phyloP scores from a whole-genome alignment of 2,113 vertebrate genomes.

The Phaethornis superciliosus region DNA sequence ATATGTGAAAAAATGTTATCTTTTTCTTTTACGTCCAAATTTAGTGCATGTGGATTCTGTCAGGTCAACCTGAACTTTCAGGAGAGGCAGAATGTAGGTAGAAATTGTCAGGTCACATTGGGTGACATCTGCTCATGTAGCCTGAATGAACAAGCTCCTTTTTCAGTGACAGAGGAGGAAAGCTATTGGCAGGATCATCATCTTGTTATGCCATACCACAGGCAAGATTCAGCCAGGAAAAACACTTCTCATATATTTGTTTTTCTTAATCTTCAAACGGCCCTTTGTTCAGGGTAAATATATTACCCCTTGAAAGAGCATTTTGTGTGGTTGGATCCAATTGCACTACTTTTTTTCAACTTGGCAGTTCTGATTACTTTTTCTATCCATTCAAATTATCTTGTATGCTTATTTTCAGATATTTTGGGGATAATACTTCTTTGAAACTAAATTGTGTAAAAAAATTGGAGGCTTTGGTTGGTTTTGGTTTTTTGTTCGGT shows the following conservation, averaged over 20 bases:
- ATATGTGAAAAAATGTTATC: not conserved
- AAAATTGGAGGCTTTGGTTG: not conserved
- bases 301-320: not conserved
- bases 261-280: not conserved
- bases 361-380: not conserved
- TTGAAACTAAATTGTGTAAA: not conserved
- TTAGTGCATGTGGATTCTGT: not conserved
- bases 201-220: not conserved
- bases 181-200: not conserved
- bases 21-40: not conserved
- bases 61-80: not conserved
- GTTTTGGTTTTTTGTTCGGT: not conserved
- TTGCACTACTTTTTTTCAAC: not conserved
- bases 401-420: not conserved
- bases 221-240: not conserved
- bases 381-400: not conserved
- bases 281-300: not conserved
- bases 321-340: not conserved
- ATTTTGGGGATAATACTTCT: not conserved
- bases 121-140: not conserved
- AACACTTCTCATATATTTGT: not conserved
- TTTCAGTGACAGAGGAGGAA: not conserved
- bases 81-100: not conserved
- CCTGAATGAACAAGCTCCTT: not conserved
- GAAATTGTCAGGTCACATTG: not conserved